Percentiles rank a stretch among this genome's conserved stretches.
These are phyloP conservation scores for Pogonophryne albipinna DNA, from an alignment of 2,797 vertebrate species.

Conservation along the genomic window DNA sequence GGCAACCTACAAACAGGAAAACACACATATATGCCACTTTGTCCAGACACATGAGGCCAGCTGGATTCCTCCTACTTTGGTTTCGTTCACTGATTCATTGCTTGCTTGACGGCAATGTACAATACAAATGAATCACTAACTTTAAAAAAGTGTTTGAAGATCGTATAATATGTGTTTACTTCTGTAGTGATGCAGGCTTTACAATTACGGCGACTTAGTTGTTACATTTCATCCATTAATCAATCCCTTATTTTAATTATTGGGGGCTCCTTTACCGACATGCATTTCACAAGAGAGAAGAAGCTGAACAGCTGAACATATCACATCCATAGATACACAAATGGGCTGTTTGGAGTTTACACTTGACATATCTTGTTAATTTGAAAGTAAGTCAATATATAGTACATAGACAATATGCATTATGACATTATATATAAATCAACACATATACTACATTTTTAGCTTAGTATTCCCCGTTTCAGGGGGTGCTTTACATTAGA, in stretches of 20 bases:
- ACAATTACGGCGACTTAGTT: background rate
- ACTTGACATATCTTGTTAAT: background rate
- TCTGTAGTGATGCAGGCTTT: conserved; percentile 3
- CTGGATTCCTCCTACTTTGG: background rate
- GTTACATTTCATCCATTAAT: background rate
- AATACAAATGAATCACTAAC: conserved; percentile 1
- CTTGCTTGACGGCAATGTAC: background rate
- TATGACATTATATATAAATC: background rate
- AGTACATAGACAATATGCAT: background rate
- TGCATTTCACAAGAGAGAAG: background rate
- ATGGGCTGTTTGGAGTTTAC: background rate
- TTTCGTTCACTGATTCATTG: conserved; percentile 3
- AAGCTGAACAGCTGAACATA: background rate
- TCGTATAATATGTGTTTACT: background rate
- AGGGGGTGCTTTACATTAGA: background rate
- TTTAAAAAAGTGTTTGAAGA: background rate
- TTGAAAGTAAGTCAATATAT: background rate
- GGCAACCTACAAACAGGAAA: conserved; percentile 2
- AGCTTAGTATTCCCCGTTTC: background rate
- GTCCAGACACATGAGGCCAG: background rate
- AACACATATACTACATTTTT: background rate
- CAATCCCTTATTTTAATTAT: background rate
- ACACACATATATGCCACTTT: background rate
- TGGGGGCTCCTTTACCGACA: background rate
- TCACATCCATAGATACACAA: background rate